These are phyloP conservation scores for Leucophenga maculata DNA, from an alignment of 2,888 invertebrate species.

Conservation along the genomic window DNA sequence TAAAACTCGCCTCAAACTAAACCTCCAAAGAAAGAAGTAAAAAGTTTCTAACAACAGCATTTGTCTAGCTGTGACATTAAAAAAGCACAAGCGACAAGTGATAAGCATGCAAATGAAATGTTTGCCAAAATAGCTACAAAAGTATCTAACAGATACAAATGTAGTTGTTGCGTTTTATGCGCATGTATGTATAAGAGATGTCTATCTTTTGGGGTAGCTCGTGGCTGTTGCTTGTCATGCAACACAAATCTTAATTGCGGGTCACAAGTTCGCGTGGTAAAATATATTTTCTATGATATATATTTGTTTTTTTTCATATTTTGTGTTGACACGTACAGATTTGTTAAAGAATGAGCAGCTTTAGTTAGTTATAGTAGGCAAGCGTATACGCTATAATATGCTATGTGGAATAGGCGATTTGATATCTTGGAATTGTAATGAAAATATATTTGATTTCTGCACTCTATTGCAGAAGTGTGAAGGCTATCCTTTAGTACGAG, in stretches of 20 bases:
- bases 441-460: too few relatives aligned
- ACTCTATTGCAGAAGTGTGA: too few relatives aligned
- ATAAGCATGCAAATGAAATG: constrained; percentile 60
- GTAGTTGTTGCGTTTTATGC: constrained; percentile 19
- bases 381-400: neutral
- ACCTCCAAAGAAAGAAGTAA: neutral
- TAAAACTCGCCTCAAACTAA: neutral
- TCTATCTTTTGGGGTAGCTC: too few relatives aligned
- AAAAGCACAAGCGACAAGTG: constrained; percentile 45
- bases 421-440: too few relatives aligned
- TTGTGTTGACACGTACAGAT: neutral
- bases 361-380: constrained; percentile 15
- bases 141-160: constrained; percentile 29
- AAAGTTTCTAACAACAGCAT: constrained; percentile 49
- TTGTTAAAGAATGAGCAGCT: too few relatives aligned
- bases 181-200: constrained; percentile 1
- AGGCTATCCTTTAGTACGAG: too few relatives aligned
- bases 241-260: constrained; percentile 60
- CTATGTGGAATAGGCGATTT: too few relatives aligned
- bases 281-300: neutral
- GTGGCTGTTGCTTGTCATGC: neutral
- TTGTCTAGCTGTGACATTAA: constrained; percentile 43
- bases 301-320: neutral
- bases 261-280: constrained; percentile 42
- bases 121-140: constrained; percentile 22